These are phyloP conservation scores for Sthenelais limicola DNA, from an alignment of 2,888 invertebrate species.

Conservation along the genomic window DNA sequence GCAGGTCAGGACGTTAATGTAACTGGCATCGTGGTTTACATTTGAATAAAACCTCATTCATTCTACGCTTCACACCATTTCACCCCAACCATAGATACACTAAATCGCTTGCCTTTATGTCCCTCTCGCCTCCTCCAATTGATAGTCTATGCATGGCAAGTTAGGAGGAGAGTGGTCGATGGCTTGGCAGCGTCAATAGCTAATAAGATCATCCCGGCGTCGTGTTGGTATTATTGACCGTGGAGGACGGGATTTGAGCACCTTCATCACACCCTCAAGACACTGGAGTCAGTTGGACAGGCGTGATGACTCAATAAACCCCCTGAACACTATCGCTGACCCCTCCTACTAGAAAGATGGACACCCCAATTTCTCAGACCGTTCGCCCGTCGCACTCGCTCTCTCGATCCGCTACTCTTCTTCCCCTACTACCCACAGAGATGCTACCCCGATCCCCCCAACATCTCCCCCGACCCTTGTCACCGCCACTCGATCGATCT, in stretches of 20 bases:
- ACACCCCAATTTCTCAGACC: constrained; percentile 35
- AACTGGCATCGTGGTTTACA: too few relatives aligned
- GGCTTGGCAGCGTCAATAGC: constrained; percentile 3
- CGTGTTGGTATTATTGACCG: constrained; percentile 26
- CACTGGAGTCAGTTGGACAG: constrained; percentile 24
- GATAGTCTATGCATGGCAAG: too few relatives aligned
- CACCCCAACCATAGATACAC: too few relatives aligned
- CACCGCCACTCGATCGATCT: constrained; percentile 30
- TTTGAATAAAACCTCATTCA: too few relatives aligned
- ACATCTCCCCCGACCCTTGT: constrained; percentile 32
- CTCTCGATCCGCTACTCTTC: constrained; percentile 8
- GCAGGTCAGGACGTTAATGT: too few relatives aligned
- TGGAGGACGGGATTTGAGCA: background rate
- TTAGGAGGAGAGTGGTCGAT: too few relatives aligned
- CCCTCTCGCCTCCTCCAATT: too few relatives aligned
- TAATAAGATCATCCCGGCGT: constrained; percentile 32
- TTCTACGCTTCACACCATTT: too few relatives aligned
- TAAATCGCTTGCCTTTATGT: too few relatives aligned
- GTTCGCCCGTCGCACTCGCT: constrained; percentile 21
- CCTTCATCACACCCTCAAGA: constrained; percentile 35
- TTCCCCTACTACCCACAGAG: background rate
- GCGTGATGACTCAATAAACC: constrained; percentile 35
- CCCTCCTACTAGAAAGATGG: constrained; percentile 20
- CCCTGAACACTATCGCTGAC: constrained; percentile 29
- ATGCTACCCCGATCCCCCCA: background rate